phyloP scores from a whole-genome alignment of 2,113 vertebrate species.

The Ornithorhynchus anatinus region DNA sequence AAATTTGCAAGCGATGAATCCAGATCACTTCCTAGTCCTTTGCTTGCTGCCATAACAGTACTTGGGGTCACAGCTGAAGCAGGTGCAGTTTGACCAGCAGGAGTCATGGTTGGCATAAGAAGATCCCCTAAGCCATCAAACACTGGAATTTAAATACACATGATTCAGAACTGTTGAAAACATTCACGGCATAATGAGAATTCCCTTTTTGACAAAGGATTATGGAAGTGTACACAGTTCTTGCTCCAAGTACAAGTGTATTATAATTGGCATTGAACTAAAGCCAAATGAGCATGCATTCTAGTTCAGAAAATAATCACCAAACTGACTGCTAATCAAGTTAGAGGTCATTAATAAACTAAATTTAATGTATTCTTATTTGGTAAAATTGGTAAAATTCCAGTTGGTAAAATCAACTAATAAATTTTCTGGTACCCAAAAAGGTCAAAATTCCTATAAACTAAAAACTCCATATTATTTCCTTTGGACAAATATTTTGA shows the following conservation, averaged over 20 bases:
- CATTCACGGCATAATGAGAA: neutral
- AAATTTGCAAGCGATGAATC: conserved; percentile 94
- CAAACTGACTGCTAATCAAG: too few relatives aligned
- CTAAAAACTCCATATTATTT: too few relatives aligned
- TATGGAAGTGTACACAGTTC: too few relatives aligned
- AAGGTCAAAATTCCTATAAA: too few relatives aligned
- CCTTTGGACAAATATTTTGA: too few relatives aligned
- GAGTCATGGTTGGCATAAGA: conserved; percentile 93
- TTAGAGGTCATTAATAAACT: too few relatives aligned
- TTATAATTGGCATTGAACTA: conserved; percentile 41
- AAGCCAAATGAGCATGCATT: conserved; percentile 59
- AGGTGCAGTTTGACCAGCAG: conserved; percentile 82
- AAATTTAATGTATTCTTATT: too few relatives aligned
- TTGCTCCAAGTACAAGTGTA: conserved; percentile 15
- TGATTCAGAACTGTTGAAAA: conserved; percentile 30
- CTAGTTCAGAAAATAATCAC: conserved; percentile 12
- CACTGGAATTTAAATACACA: conserved; percentile 75
- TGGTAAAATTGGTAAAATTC: too few relatives aligned
- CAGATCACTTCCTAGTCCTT: conserved; percentile 90
- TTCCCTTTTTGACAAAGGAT: neutral
- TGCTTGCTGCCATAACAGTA: conserved; percentile 73
- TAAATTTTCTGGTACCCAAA: too few relatives aligned
- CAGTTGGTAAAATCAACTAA: too few relatives aligned
- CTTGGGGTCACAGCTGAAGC: conserved; percentile 62
- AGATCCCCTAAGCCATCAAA: conserved; percentile 96